Percentiles rank a stretch among this genome's conserved stretches.
Evolutionary conservation across 23 tunicate species (phyloP).

Genomic region (Phallusia fumigata): DNA sequence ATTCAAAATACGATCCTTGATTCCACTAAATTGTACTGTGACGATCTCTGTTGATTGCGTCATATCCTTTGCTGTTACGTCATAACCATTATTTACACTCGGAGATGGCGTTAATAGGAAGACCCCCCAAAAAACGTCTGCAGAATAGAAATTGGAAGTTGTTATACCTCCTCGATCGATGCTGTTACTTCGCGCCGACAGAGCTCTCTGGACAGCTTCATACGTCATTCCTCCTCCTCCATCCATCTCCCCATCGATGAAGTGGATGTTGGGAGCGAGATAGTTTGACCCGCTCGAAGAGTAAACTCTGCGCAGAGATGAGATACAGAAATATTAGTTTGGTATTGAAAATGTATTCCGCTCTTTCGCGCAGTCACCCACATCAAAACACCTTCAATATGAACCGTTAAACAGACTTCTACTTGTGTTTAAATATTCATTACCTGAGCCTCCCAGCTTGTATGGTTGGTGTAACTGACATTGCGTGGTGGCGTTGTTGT

Average conservation of each 20-base stretch:
- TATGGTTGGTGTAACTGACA: not conserved
- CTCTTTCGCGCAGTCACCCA: too few relatives aligned
- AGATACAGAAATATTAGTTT: not conserved
- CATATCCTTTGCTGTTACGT: too few relatives aligned
- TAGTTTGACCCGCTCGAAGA: not conserved
- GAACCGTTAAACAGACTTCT: too few relatives aligned
- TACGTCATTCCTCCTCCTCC: constrained; percentile 51
- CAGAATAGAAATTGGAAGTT: too few relatives aligned
- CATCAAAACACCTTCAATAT: too few relatives aligned
- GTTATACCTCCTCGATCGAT: constrained; percentile 66
- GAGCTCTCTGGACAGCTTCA: constrained; percentile 69
- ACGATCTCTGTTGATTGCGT: too few relatives aligned
- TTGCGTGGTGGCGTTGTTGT: not conserved
- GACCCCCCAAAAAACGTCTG: too few relatives aligned
- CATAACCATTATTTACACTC: too few relatives aligned
- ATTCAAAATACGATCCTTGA: too few relatives aligned
- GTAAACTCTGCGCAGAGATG: not conserved
- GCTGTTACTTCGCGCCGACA: constrained; percentile 70
- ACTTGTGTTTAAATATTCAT: not conserved
- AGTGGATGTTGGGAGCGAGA: constrained; percentile 5
- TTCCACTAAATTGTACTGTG: too few relatives aligned
- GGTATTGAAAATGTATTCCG: not conserved
- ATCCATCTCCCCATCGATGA: constrained; percentile 4
- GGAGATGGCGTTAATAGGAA: too few relatives aligned
- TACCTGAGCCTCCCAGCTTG: not conserved